Conservation (phyloP, 2,113 vertebrate species). For the Labeo rohita region DNA sequence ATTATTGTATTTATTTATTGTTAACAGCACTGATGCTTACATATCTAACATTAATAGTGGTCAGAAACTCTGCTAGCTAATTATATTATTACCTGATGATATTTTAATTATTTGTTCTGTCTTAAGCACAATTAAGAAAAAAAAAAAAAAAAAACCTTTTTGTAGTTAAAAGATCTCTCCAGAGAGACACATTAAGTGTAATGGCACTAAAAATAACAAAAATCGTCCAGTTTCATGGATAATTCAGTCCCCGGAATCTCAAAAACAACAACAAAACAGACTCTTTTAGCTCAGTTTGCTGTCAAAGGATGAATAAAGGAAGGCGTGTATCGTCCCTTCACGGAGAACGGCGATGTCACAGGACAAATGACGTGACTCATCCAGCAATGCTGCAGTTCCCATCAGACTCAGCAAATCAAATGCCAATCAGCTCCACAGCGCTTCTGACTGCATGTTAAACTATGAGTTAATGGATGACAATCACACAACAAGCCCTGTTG, state of each 20-base stretch:
- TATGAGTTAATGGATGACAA: slow-evolving; percentile 41
- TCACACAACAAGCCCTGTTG: background rate
- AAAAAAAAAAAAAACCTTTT: background rate
- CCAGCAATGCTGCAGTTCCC: background rate
- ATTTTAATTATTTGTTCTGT: no score
- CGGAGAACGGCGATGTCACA: background rate
- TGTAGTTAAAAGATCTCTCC: background rate
- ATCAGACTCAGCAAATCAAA: slow-evolving; percentile 29
- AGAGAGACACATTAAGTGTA: background rate
- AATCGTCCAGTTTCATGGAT: background rate
- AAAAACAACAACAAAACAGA: background rate
- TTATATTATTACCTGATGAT: no score
- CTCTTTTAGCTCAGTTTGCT: background rate
- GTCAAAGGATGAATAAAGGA: background rate
- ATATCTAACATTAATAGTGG: no score
- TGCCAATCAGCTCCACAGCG: background rate
- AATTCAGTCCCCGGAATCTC: background rate
- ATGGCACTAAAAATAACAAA: background rate
- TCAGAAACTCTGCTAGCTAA: no score
- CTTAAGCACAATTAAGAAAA: background rate
- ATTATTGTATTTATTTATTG: no score
- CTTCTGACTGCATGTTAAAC: slow-evolving; percentile 20
- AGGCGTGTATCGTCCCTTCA: background rate
- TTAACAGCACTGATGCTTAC: no score
- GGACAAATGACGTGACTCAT: background rate